A percentile compares a stretch with the other conserved stretches of the same genome.
Conservation (phyloP, 2,113 vertebrate species). For the Melospiza melodia region DNA sequence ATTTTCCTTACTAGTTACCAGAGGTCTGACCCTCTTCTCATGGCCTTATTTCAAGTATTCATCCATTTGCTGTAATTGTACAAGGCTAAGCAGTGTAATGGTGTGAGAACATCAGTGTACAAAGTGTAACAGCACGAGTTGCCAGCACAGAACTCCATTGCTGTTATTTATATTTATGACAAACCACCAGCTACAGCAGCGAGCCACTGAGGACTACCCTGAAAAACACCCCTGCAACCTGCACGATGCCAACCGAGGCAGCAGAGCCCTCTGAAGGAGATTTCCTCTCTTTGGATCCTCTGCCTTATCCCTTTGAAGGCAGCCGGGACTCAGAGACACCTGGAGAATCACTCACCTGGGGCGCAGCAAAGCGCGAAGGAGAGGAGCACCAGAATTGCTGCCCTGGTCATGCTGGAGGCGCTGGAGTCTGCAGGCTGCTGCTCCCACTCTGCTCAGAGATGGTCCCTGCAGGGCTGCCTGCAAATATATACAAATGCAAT, state of each 20-base stretch:
- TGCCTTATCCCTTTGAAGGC: not conserved
- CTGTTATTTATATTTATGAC: not conserved
- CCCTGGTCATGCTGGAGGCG: not conserved
- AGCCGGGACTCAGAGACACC: not conserved
- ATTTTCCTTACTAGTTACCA: not conserved
- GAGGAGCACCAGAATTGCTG: not conserved
- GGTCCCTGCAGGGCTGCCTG: not conserved
- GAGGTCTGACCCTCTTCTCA: not conserved
- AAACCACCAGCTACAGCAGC: not conserved
- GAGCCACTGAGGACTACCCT: not conserved
- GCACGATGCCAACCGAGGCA: accelerated
- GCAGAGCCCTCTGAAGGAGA: not conserved
- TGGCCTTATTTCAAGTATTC: not conserved
- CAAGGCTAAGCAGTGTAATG: not conserved
- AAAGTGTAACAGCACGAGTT: not conserved
- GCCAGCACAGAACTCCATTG: not conserved
- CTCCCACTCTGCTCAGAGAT: not conserved
- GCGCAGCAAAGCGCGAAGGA: not conserved
- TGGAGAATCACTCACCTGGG: conserved; percentile 43
- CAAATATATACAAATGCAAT: conserved; percentile 56
- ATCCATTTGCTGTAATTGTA: not conserved
- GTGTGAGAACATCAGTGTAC: not conserved
- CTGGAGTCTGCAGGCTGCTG: not conserved
- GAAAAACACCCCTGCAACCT: not conserved
- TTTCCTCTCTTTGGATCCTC: not conserved